A percentile compares a stretch with the other conserved stretches of the same genome.
Evolutionary conservation across 2,797 vertebrate species (phyloP).

Genomic region (Paratrypauchen microcephalus): DNA sequence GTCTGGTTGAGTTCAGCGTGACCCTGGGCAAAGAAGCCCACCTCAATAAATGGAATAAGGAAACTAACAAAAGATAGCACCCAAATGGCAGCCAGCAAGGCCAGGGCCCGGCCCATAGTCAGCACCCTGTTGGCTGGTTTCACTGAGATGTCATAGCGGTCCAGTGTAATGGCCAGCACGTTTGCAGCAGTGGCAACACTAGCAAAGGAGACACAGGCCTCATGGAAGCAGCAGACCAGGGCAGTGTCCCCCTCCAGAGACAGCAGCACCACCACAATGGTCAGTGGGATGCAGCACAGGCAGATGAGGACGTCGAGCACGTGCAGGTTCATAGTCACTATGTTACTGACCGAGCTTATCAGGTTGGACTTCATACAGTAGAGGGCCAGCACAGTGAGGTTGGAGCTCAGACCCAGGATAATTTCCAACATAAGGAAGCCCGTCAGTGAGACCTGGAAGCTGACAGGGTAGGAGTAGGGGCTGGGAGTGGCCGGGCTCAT

Average conservation of each 20-base stretch:
- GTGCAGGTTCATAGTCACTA: constrained; percentile 98
- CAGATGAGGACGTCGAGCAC: constrained; percentile 96
- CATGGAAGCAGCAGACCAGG: constrained; percentile 97
- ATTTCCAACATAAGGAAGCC: constrained; percentile 98
- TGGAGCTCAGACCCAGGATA: constrained; percentile 95
- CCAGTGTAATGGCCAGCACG: constrained; percentile 95
- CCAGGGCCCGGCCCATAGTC: constrained; percentile 93
- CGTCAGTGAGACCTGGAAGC: constrained; percentile 95
- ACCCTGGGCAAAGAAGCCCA: constrained; percentile 89
- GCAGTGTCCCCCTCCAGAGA: constrained; percentile 90
- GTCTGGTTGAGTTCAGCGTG: constrained; percentile 90
- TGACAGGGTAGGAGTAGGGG: constrained; percentile 86
- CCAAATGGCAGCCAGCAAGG: constrained; percentile 92
- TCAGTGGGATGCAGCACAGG: constrained; percentile 95
- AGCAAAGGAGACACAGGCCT: constrained; percentile 96
- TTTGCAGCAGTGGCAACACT: constrained; percentile 97
- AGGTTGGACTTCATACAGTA: constrained; percentile 99
- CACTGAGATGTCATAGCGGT: constrained; percentile 97
- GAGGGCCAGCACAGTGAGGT: constrained; percentile 96
- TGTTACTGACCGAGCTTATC: constrained; percentile 98
- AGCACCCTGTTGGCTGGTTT: constrained; percentile 96
- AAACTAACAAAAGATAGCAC: constrained; percentile 93
- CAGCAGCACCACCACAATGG: constrained; percentile 92
- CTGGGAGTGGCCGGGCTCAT: constrained; percentile 85
- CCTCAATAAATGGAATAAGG: constrained; percentile 97